phyloP scores from a whole-genome alignment of 2,113 vertebrate species.

The Mola mola region DNA sequence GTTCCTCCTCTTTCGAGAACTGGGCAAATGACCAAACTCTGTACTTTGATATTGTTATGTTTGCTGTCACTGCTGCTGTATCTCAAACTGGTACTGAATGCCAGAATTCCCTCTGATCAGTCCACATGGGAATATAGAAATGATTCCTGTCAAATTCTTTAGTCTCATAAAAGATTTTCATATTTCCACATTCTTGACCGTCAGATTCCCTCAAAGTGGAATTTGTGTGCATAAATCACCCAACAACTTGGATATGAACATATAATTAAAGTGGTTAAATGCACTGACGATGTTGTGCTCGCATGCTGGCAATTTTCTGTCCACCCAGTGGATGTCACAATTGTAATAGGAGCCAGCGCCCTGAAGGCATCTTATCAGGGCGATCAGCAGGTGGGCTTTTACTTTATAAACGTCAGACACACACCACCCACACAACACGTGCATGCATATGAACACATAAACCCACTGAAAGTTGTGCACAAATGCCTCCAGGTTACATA shows the following conservation, averaged over 20 bases:
- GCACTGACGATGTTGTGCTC: constrained; percentile 40
- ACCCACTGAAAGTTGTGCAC: constrained; percentile 31
- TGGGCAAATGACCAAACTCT: constrained; percentile 44
- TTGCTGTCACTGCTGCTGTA: constrained; percentile 43
- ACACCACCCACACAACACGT: constrained; percentile 6
- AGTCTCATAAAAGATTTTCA: constrained; percentile 28
- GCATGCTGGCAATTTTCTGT: constrained; percentile 37
- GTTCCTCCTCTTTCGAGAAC: constrained; percentile 29
- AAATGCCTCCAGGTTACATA: constrained; percentile 61
- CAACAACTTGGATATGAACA: constrained; percentile 19
- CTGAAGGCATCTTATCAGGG: constrained; percentile 59
- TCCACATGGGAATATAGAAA: constrained; percentile 10
- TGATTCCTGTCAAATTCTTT: constrained; percentile 24
- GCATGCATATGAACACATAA: constrained; percentile 29
- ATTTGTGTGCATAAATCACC: constrained; percentile 42
- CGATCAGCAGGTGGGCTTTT: constrained; percentile 69
- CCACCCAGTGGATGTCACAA: constrained; percentile 44
- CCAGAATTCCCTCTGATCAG: background rate
- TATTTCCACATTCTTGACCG: constrained; percentile 2
- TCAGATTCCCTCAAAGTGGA: constrained; percentile 9
- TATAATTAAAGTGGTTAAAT: constrained; percentile 31
- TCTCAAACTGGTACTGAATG: constrained; percentile 37
- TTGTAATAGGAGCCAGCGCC: constrained; percentile 47
- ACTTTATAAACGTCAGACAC: constrained; percentile 32
- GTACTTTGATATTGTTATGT: constrained; percentile 49